These are phyloP conservation scores for Catocala sponsa DNA, from an alignment of 2,888 invertebrate genomes.

Conservation along the genomic window DNA sequence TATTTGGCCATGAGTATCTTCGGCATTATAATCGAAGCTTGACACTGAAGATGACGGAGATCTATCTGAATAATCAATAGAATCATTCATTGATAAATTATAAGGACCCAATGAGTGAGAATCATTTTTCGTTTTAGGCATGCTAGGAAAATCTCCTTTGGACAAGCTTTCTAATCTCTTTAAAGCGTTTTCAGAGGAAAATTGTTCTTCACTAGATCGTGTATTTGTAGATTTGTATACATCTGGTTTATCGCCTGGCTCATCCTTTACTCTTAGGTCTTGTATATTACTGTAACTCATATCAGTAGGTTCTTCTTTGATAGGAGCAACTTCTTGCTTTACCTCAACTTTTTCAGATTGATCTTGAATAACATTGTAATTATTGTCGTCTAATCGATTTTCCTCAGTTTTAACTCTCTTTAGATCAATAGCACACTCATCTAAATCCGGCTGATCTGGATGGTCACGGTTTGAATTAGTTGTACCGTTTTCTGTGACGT, in stretches of 20 bases:
- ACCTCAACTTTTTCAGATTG: conserved; percentile 63
- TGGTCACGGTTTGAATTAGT: conserved; percentile 58
- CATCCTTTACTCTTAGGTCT: conserved; percentile 78
- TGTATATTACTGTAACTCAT: conserved; percentile 61
- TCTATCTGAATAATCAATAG: conserved; percentile 82
- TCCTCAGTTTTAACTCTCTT: conserved; percentile 77
- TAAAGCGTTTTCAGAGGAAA: conserved; percentile 90
- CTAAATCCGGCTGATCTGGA: conserved; percentile 61
- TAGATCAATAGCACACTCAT: conserved; percentile 71
- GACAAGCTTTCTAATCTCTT: conserved; percentile 94
- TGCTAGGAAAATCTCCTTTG: conserved; percentile 91
- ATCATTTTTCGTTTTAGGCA: conserved; percentile 67
- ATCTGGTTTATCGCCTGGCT: conserved; percentile 72
- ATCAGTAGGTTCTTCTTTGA: conserved; percentile 72
- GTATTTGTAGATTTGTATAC: conserved; percentile 61
- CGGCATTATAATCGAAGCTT: conserved; percentile 87
- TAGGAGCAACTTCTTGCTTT: conserved; percentile 64
- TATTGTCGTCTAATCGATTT: conserved; percentile 44
- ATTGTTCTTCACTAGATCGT: conserved; percentile 61
- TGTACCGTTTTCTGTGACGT: conserved; percentile 57
- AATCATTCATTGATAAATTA: conserved; percentile 76
- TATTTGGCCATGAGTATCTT: conserved; percentile 89
- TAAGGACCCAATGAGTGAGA: conserved; percentile 67
- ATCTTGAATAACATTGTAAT: conserved; percentile 37
- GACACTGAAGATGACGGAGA: conserved; percentile 89